Conservation (phyloP, 2,888 invertebrate species). For the Nomada hirtipes region DNA sequence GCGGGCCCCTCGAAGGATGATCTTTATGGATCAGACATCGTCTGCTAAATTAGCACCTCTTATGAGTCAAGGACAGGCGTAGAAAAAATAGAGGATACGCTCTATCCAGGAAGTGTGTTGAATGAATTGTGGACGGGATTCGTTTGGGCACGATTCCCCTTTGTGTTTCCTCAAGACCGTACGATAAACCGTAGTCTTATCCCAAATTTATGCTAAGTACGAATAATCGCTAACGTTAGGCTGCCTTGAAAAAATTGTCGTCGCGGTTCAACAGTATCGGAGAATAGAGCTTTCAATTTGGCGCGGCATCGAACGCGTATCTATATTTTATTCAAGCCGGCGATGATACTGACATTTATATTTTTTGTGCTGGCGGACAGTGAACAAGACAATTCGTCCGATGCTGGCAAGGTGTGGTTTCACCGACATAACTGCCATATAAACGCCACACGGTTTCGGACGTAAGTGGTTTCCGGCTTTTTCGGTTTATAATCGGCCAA, state of each 20-base stretch:
- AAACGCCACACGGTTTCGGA: conserved; percentile 76
- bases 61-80: conserved; percentile 66
- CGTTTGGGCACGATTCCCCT: neutral
- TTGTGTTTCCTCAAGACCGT: neutral
- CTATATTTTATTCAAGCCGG: neutral
- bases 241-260: neutral
- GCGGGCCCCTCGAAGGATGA: conserved; percentile 49
- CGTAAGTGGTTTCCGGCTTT: conserved; percentile 84
- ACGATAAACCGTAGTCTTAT: neutral
- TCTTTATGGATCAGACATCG: conserved; percentile 70
- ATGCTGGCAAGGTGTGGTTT: conserved; percentile 69
- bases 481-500: conserved; percentile 82
- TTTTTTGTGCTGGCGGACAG: conserved; percentile 5
- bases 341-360: conserved; percentile 33
- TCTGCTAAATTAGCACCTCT: conserved; percentile 70
- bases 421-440: conserved; percentile 74
- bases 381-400: conserved; percentile 51
- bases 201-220: neutral
- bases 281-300: neutral
- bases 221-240: neutral
- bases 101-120: conserved; percentile 46
- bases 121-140: neutral
- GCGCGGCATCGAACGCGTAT: too few relatives aligned
- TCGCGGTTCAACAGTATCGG: neutral
- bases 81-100: conserved; percentile 17